A percentile compares a stretch with the other conserved stretches of the same genome.
These are phyloP conservation scores for Ornithoptera priamus DNA, from an alignment of 2,888 invertebrate species.

Conservation along the genomic window DNA sequence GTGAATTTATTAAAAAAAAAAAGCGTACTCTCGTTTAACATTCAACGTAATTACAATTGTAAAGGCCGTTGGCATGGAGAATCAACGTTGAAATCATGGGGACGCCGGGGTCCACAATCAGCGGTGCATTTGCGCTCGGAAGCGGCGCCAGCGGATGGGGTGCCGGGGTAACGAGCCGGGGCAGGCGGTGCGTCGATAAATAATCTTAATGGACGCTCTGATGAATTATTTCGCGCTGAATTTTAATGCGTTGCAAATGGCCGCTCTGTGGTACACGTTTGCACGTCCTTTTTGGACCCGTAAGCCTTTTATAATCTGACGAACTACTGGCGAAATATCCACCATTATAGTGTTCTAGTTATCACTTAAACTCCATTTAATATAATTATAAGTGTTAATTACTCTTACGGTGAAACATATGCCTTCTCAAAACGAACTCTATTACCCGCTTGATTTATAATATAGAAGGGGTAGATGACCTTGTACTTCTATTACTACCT, in stretches of 20 bases:
- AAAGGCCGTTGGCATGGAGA: conserved; percentile 3
- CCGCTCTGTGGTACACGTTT: conserved; percentile 12
- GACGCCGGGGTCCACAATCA: background rate
- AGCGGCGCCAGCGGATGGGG: conserved; percentile 3
- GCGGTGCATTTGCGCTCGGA: conserved; percentile 9
- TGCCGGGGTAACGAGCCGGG: conserved; percentile 33
- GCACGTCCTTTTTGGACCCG: background rate
- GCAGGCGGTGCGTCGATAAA: conserved; percentile 34
- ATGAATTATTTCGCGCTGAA: conserved; percentile 26
- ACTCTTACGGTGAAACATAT: no score
- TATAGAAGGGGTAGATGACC: no score
- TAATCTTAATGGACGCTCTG: conserved; percentile 34
- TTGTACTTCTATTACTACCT: no score
- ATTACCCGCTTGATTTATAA: no score
- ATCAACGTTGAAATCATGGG: conserved; percentile 16
- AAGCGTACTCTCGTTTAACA: background rate
- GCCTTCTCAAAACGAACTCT: no score
- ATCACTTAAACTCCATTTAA: no score
- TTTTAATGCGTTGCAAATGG: conserved; percentile 23
- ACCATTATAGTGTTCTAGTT: no score
- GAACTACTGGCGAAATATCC: no score
- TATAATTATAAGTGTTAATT: no score
- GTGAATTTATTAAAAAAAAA: background rate
- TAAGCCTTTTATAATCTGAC: no score
- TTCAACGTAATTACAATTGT: background rate